Percentiles rank a stretch among this genome's conserved stretches.
These are phyloP conservation scores for Thysanoteuthis rhombus DNA, from an alignment of 2,888 invertebrate genomes.

Conservation along the genomic window DNA sequence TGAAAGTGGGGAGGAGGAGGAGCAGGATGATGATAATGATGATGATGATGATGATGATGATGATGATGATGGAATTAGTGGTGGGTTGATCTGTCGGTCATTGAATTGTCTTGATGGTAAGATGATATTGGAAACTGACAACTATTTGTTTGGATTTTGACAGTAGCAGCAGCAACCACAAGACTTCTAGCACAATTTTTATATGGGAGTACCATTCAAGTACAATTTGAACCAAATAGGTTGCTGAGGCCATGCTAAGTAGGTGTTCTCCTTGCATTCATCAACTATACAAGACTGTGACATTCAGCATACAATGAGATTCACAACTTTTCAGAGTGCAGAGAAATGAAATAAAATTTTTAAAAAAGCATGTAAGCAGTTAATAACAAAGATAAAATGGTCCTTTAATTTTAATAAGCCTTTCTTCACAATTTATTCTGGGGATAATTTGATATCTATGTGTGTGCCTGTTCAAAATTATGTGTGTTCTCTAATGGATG, in stretches of 20 bases:
- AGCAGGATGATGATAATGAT: not conserved
- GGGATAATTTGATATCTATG: not conserved
- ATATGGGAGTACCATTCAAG: not conserved
- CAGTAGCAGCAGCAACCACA: conserved; percentile 19
- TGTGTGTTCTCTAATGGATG: not conserved
- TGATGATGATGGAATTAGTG: conserved; percentile 13
- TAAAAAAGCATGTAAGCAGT: conserved; percentile 20
- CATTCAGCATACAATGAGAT: not conserved
- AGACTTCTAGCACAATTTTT: not conserved
- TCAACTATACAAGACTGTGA: not conserved
- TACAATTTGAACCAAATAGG: conserved; percentile 13
- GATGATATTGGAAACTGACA: not conserved
- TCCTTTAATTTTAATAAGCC: not conserved
- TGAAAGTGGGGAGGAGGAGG: not conserved
- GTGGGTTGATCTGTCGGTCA: not conserved
- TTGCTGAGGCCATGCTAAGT: conserved; percentile 18
- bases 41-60: conserved; percentile 14
- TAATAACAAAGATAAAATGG: not conserved
- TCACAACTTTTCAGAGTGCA: conserved; percentile 1
- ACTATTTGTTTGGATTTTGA: conserved; percentile 13
- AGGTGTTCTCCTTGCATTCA: conserved; percentile 21
- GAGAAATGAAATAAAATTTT: not conserved
- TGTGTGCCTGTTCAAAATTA: not conserved
- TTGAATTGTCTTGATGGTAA: not conserved
- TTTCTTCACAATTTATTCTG: conserved; percentile 18